Conservation (phyloP, 2,797 vertebrate genomes). For the Gorsachius magnificus region DNA sequence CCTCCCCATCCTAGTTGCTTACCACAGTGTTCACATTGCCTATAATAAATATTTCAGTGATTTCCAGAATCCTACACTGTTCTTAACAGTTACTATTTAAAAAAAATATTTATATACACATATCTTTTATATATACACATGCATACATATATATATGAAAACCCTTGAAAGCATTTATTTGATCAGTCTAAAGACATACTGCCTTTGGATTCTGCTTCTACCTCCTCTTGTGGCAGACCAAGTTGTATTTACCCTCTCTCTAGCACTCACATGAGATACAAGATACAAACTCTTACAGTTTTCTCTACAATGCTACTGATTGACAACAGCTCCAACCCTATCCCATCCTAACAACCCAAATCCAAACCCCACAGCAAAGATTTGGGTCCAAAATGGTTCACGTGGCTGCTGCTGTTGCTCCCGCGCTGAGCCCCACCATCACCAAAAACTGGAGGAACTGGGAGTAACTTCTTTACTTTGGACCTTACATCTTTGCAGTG, state of each 20-base stretch:
- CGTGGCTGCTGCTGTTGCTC: neutral
- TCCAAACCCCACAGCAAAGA: neutral
- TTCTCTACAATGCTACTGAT: neutral
- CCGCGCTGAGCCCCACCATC: neutral
- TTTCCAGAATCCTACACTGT: neutral
- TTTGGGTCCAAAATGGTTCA: neutral
- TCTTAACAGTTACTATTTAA: neutral
- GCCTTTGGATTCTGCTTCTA: neutral
- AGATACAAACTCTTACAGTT: neutral
- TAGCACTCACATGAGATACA: neutral
- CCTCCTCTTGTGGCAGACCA: neutral
- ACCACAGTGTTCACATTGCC: neutral
- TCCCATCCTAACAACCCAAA: neutral
- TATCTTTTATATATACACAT: neutral
- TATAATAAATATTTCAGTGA: neutral
- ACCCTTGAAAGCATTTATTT: neutral
- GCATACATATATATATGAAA: neutral
- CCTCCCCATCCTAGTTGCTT: neutral
- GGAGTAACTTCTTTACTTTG: neutral
- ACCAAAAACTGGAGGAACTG: neutral
- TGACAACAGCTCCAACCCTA: neutral
- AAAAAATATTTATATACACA: neutral
- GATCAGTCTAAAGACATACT: neutral
- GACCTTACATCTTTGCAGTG: neutral
- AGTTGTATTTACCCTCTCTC: neutral